Percentiles rank a stretch among this genome's conserved stretches.
Conservation (phyloP, 2,113 vertebrate genomes). For the Syngnathus scovelli region DNA sequence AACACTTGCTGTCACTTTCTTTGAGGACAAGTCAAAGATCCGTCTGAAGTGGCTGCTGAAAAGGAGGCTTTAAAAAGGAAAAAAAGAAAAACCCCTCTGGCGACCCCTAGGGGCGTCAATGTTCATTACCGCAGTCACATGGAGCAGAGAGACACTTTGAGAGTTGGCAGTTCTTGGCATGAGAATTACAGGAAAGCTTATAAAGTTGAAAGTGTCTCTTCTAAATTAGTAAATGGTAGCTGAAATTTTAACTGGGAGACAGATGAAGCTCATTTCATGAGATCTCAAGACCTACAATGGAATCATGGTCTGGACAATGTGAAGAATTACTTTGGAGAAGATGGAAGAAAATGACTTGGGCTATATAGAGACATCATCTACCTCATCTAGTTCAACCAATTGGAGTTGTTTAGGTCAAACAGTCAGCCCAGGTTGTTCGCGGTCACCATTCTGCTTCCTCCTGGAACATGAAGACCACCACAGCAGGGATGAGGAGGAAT, state of each 20-base stretch:
- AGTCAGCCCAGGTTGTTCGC: too few relatives aligned
- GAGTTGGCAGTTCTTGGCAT: neutral
- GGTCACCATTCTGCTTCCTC: too few relatives aligned
- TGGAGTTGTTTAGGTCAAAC: neutral
- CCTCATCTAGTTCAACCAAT: too few relatives aligned
- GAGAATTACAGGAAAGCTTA: neutral
- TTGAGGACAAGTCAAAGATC: constrained; percentile 15
- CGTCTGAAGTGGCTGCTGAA: constrained; percentile 15
- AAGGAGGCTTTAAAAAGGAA: constrained; percentile 1
- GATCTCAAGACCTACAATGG: too few relatives aligned
- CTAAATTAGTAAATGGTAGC: neutral
- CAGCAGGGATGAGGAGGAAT: too few relatives aligned
- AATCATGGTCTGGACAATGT: too few relatives aligned
- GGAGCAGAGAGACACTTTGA: neutral
- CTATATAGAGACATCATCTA: too few relatives aligned
- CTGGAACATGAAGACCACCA: too few relatives aligned
- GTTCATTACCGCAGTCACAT: neutral
- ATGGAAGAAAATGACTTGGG: too few relatives aligned
- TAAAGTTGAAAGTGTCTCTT: neutral
- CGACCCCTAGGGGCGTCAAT: constrained; percentile 14
- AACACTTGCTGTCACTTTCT: constrained; percentile 18
- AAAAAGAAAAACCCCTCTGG: constrained; percentile 1
- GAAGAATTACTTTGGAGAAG: too few relatives aligned
- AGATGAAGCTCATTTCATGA: too few relatives aligned
- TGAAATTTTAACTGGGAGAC: too few relatives aligned